Conservation (phyloP, 2,888 invertebrate genomes). For the Gnatocerus cornutus region DNA sequence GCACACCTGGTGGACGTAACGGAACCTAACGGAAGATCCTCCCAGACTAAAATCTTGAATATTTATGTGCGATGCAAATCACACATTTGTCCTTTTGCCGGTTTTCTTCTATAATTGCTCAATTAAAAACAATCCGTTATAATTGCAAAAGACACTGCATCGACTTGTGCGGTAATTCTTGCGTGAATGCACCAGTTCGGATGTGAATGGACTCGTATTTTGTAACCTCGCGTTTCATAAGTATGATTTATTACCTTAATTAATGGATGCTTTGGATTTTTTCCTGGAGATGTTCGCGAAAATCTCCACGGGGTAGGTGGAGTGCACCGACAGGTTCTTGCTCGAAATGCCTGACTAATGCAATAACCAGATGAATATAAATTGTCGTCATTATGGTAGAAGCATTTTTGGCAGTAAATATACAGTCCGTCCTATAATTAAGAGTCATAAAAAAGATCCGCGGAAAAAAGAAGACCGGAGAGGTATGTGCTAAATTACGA, state of each 20-base stretch:
- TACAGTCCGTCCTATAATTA: conserved; percentile 13
- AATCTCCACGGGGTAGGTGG: neutral
- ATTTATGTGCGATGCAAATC: conserved; percentile 6
- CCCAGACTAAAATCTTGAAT: conserved; percentile 6
- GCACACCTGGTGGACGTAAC: neutral
- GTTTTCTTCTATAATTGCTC: neutral
- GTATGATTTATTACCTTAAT: conserved; percentile 1
- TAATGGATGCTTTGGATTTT: conserved; percentile 11
- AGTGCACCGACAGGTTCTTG: conserved; percentile 2
- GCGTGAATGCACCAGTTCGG: conserved; percentile 21
- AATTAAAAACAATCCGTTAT: neutral
- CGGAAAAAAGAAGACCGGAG: too few species aligned
- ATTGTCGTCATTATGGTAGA: conserved; percentile 5
- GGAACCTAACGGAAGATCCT: conserved; percentile 1
- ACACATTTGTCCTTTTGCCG: neutral
- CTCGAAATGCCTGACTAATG: conserved; percentile 11
- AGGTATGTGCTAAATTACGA: neutral
- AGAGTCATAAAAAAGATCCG: conserved; percentile 5
- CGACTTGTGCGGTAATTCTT: conserved; percentile 7
- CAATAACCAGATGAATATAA: conserved; percentile 12
- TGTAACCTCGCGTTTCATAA: conserved; percentile 10
- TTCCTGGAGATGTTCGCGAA: too few species aligned
- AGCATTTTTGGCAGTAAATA: conserved; percentile 10
- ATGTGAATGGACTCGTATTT: conserved; percentile 25
- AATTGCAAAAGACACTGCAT: conserved; percentile 18